Evolutionary conservation across 2,113 vertebrate species (phyloP), one percentile per base, ranked within the genome.

Genomic region (Engraulis encrasicolus): DNA sequence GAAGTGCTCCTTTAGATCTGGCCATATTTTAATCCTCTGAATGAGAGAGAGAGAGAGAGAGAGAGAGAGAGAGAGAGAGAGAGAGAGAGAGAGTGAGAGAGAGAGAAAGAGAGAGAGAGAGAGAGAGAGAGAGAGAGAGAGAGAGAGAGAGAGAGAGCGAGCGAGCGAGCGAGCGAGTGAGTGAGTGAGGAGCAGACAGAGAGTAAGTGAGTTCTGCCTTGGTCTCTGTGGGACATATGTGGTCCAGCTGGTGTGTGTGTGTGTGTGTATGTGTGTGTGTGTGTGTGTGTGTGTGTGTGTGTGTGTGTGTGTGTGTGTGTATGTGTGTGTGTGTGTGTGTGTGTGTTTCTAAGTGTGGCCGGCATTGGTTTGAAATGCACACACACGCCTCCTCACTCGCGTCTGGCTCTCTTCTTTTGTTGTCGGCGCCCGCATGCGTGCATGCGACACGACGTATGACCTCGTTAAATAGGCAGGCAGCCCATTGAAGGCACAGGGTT

Each of bases 161-260:
- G n/a, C n/a, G n/a, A n/a, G n/a, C 27, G 31, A 23, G 58, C n/a
- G n/a, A n/a, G n/a, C n/a, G n/a, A n/a, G n/a, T n/a, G n/a, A n/a
- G n/a, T n/a, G n/a, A n/a, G n/a, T n/a, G n/a, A n/a, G n/a, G n/a
- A n/a, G n/a, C n/a, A n/a, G n/a, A n/a, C n/a, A 31, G 9, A 5
- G 17, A n/a, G 19, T 78, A 31, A 78, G 11, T 81, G 34, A 85
- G 54, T 45, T 78, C 27, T 88, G 83, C 31, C 36, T 0, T 82
- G n/a, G n/a, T 85, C 85, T 85, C 85, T 80, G 85, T 86, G 74
- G 83, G 83, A 92, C 91, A 93, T 92, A 91, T 93, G 92, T 88
- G 81, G 7, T 86, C 90, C 93, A 94, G 92, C 90, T 94, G 91
- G 84, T 84, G n/a, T 80, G 79, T 86, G 84, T 84, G 80, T 71